Percentiles rank a stretch among this genome's conserved stretches.
Evolutionary conservation across 2,888 invertebrate genomes (phyloP).

Genomic region (Rhopalosiphum nymphaeae): DNA sequence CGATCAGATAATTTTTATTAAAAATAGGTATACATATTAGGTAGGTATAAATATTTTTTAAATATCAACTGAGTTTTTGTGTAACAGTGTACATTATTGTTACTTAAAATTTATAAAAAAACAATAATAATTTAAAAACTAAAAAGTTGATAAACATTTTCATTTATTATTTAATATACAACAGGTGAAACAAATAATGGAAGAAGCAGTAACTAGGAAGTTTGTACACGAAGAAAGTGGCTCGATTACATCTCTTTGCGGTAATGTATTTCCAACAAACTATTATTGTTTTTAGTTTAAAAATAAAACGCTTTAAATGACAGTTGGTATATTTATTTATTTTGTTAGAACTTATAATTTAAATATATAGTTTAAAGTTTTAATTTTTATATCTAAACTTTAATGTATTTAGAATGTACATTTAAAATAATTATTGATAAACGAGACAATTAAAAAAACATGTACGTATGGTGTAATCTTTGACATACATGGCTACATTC

Average conservation of each 20-base stretch:
- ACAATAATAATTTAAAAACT: no score
- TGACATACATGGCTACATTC: not conserved
- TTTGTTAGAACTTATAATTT: not conserved
- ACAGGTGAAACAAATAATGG: constrained; percentile 95
- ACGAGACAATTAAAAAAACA: not conserved
- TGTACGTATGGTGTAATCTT: not conserved
- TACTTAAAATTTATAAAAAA: no score
- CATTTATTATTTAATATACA: constrained; percentile 62
- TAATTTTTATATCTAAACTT: not conserved
- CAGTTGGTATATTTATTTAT: not conserved
- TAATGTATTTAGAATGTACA: not conserved
- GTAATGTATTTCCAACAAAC: constrained; percentile 69
- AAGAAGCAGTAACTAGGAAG: constrained; percentile 93
- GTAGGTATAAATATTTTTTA: no score
- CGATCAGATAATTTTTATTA: no score
- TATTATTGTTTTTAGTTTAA: not conserved
- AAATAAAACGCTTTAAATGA: not conserved
- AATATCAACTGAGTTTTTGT: no score
- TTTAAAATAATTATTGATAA: not conserved
- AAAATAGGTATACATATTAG: no score
- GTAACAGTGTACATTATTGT: no score
- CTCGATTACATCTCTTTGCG: constrained; percentile 90
- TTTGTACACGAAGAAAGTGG: constrained; percentile 94
- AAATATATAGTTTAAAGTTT: not conserved
- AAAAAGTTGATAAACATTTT: not conserved